These are phyloP conservation scores for Meleagris gallopavo DNA, from an alignment of 2,113 vertebrate genomes.

Conservation along the genomic window DNA sequence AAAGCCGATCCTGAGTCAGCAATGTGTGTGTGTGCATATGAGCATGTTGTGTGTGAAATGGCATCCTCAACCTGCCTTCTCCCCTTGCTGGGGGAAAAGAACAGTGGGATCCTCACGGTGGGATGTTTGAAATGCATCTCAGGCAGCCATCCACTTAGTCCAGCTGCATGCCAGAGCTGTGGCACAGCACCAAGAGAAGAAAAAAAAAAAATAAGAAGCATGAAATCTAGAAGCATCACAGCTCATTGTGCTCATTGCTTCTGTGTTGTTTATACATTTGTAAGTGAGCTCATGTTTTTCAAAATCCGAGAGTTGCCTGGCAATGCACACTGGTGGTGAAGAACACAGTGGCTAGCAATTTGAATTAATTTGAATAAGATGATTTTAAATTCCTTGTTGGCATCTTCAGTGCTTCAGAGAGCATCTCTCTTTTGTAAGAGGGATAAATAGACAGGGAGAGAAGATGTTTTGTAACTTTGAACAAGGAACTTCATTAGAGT, in stretches of 20 bases:
- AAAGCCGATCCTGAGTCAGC: conserved; percentile 6
- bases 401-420: background rate
- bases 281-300: background rate
- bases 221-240: background rate
- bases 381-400: background rate
- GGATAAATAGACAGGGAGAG: background rate
- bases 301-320: background rate
- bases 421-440: background rate
- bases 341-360: background rate
- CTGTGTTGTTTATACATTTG: background rate
- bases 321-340: background rate
- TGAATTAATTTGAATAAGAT: background rate
- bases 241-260: background rate
- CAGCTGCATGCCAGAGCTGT: background rate
- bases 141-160: background rate
- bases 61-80: background rate
- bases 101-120: background rate
- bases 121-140: background rate
- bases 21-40: background rate
- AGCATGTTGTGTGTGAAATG: background rate
- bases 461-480: background rate
- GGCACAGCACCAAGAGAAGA: background rate
- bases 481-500: background rate
- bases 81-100: background rate
- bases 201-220: background rate